These are phyloP conservation scores for Lagorchestes hirsutus DNA, from an alignment of 2,797 vertebrate species.

Conservation along the genomic window DNA sequence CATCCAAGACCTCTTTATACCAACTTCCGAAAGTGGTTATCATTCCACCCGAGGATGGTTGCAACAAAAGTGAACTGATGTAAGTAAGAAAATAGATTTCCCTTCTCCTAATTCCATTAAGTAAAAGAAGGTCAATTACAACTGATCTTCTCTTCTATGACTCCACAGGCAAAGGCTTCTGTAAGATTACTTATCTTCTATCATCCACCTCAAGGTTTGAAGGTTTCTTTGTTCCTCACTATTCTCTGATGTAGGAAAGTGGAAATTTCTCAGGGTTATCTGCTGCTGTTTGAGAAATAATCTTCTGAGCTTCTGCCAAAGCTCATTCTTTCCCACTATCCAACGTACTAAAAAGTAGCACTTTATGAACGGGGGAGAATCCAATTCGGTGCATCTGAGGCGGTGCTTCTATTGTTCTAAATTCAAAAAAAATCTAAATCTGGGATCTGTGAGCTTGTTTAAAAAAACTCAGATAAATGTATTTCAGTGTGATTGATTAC, in stretches of 20 bases:
- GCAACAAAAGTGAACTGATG: slow-evolving; percentile 80
- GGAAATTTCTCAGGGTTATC: neutral
- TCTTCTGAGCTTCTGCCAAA: neutral
- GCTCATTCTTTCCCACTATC: neutral
- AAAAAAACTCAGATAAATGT: too few relatives aligned
- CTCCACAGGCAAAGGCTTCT: neutral
- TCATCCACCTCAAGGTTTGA: neutral
- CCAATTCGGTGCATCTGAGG: too few relatives aligned
- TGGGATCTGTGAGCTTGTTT: too few relatives aligned
- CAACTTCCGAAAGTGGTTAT: slow-evolving; percentile 69
- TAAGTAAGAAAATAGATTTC: slow-evolving; percentile 62
- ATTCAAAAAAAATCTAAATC: too few relatives aligned
- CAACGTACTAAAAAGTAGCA: neutral
- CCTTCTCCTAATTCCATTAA: slow-evolving; percentile 3
- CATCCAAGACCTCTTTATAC: accelerated
- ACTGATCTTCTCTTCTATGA: neutral
- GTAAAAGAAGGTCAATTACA: neutral
- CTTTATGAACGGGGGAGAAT: neutral
- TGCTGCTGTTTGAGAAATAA: neutral
- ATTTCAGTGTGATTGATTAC: too few relatives aligned
- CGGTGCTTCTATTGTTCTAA: too few relatives aligned
- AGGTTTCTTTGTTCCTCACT: neutral
- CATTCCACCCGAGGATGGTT: slow-evolving; percentile 72
- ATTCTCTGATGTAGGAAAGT: neutral
- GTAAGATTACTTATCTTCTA: neutral